Conservation (phyloP, 2,888 invertebrate genomes). For the Sacculina carcini region DNA sequence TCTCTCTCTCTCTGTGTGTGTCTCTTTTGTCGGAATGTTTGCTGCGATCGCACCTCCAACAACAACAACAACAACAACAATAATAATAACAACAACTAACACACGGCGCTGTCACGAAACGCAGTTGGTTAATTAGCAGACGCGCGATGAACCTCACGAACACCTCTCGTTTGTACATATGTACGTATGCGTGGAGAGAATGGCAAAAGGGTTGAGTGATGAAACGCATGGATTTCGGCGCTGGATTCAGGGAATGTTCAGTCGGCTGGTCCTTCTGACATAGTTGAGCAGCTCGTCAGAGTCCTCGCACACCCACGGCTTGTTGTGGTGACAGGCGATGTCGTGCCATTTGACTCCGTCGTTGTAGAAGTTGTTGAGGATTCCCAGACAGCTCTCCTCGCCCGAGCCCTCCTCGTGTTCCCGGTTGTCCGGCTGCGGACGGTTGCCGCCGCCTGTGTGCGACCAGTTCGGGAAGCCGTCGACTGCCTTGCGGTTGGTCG, state of each 20-base stretch:
- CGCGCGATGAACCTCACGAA: too few species aligned
- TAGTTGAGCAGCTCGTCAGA: slow-evolving; percentile 64
- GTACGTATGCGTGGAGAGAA: too few species aligned
- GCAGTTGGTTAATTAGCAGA: too few species aligned
- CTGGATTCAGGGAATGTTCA: slow-evolving; percentile 8
- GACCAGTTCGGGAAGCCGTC: slow-evolving; percentile 11
- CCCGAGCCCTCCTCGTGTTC: slow-evolving; percentile 27
- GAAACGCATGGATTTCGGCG: too few species aligned
- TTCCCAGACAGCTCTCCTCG: slow-evolving; percentile 56
- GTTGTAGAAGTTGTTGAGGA: slow-evolving; percentile 73
- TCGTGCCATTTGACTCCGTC: slow-evolving; percentile 86
- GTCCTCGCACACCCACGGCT: slow-evolving; percentile 72
- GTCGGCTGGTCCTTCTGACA: slow-evolving; percentile 33
- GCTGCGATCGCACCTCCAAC: too few species aligned
- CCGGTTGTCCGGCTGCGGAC: slow-evolving; percentile 14
- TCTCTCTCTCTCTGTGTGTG: too few species aligned
- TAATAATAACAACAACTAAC: too few species aligned
- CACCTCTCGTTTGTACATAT: too few species aligned
- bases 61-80: too few species aligned
- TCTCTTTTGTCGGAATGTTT: too few species aligned
- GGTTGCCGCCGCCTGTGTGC: slow-evolving; percentile 12
- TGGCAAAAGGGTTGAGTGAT: too few species aligned
- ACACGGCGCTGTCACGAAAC: too few species aligned
- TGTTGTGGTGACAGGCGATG: slow-evolving; percentile 76
- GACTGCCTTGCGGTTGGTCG: slow-evolving; percentile 35